These are phyloP conservation scores for Drosophila limbata DNA, from an alignment of 2,888 invertebrate species.

Conservation along the genomic window DNA sequence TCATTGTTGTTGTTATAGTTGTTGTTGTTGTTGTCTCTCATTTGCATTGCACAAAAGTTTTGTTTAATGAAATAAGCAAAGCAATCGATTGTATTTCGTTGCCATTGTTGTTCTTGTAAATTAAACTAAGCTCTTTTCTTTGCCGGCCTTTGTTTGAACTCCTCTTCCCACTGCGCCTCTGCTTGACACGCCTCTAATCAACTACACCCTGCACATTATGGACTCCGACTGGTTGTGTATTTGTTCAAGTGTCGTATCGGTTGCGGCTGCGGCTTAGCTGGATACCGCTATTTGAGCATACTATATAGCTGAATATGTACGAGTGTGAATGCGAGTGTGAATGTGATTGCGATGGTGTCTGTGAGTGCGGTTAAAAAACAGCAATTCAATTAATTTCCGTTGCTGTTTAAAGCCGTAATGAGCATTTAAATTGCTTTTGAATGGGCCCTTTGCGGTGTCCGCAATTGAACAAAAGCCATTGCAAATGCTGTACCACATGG, in stretches of 20 bases:
- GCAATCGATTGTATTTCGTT: conserved; percentile 61
- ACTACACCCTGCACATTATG: conserved; percentile 31
- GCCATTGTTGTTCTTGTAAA: conserved; percentile 33
- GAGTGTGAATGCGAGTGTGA: conserved; percentile 19
- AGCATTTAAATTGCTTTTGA: conserved; percentile 77
- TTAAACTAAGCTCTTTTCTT: conserved; percentile 56
- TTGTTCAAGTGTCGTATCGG: conserved; percentile 76
- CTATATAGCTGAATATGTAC: conserved; percentile 5
- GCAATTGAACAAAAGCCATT: conserved; percentile 69
- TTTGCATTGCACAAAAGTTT: conserved; percentile 67
- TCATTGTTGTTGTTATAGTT: conserved; percentile 22
- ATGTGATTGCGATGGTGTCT: conserved; percentile 22
- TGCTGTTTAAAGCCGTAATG: conserved; percentile 76
- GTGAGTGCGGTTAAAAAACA: conserved; percentile 72
- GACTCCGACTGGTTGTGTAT: conserved; percentile 52
- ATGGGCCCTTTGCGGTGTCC: conserved; percentile 65
- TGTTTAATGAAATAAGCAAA: conserved; percentile 73
- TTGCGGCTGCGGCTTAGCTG: conserved; percentile 69
- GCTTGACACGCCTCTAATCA: conserved; percentile 11
- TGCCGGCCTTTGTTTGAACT: conserved; percentile 18
- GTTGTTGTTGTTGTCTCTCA: conserved; percentile 41
- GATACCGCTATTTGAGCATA: conserved; percentile 35
- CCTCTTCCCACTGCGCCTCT: neutral
- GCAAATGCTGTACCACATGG: conserved; percentile 20
- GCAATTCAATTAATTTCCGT: conserved; percentile 79